Base-by-base conservation (phyloP, 1,140 invertebrate genomes). In the Mesaphorura yosii region DNA sequence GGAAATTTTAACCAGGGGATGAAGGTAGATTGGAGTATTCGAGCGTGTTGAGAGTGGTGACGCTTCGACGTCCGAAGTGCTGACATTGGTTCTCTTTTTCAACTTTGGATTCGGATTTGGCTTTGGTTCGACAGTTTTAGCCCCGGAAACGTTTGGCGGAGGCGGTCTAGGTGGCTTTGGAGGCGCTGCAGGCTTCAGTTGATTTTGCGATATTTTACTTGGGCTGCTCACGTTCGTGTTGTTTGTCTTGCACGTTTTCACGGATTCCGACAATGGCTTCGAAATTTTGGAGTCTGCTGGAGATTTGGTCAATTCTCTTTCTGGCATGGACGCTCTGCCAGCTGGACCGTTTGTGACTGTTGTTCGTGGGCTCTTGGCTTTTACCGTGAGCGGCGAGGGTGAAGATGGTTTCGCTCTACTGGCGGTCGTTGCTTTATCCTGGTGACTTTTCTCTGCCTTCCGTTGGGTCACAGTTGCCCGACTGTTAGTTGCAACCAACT, bases 121-220 rank as follows among this genome's bases (percentile, higher is more conserved):
- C 5, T 15, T 15, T 17, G 5, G 46, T 48, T 19, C 47, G 57
- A 1, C 25, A 48, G n/a, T n/a, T 26, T 55, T 44, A 10, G 45
- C 27, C 31, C 57, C 25, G 1, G 60, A 62, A 25, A 50, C 57
- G 12, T 51, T 53, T 31, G 56, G 27, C 22, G 56, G 53, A 0
- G 60, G 60, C 12, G 60, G 60, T 28, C 57, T 58, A n/a, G 60
- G 60, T n/a, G 60, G 60, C 37, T 48, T 58, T 7, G 60, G 60
- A 7, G 51, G 51, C 2, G 56, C n/a, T 51, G 41, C 46, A 14
- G n/a, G n/a, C n/a, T n/a, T n/a, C n/a, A n/a, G n/a, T n/a, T n/a
- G 31, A 23, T 26, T 51, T 54, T 5, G 22, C 28, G n/a, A 22
- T 5, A 17, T 25, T 25, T 5, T 20, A 15, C 6, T 48, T 48